Percentiles rank a stretch among this genome's conserved stretches.
These are phyloP conservation scores for Procambarus virginalis DNA, from an alignment of 1,140 invertebrate genomes.

Conservation along the genomic window DNA sequence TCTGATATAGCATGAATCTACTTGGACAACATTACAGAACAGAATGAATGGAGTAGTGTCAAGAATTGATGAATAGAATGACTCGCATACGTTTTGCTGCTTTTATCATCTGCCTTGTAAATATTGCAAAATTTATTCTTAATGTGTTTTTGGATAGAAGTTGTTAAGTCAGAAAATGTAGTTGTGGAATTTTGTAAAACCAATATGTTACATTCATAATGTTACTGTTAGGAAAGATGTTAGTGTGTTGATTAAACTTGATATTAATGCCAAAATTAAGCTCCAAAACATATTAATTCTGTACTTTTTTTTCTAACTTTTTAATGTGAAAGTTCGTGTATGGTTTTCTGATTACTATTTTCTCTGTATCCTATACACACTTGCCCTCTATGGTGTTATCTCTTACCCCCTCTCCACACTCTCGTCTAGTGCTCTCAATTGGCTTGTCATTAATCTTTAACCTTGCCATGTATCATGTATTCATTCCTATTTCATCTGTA, in stretches of 20 bases:
- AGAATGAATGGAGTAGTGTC: no score
- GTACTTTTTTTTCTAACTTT: background rate
- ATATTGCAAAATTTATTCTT: background rate
- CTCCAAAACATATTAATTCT: background rate
- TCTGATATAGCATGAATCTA: no score
- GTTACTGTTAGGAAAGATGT: background rate
- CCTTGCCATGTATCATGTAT: background rate
- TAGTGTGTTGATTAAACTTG: background rate
- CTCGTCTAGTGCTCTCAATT: no score
- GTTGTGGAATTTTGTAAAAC: background rate
- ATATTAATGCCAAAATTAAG: background rate
- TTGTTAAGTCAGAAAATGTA: background rate
- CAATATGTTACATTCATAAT: background rate
- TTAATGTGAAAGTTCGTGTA: background rate
- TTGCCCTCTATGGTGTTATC: background rate
- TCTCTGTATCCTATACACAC: background rate
- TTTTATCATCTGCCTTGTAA: background rate
- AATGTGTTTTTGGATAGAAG: background rate
- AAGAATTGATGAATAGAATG: no score
- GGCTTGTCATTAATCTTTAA: no score
- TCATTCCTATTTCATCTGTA: background rate
- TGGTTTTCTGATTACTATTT: constrained; percentile 4
- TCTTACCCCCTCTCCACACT: background rate
- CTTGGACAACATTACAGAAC: no score
- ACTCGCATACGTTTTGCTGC: no score